Evolutionary conservation across 2,888 invertebrate species (phyloP).

Genomic region (Cataglyphis altisquamis): DNA sequence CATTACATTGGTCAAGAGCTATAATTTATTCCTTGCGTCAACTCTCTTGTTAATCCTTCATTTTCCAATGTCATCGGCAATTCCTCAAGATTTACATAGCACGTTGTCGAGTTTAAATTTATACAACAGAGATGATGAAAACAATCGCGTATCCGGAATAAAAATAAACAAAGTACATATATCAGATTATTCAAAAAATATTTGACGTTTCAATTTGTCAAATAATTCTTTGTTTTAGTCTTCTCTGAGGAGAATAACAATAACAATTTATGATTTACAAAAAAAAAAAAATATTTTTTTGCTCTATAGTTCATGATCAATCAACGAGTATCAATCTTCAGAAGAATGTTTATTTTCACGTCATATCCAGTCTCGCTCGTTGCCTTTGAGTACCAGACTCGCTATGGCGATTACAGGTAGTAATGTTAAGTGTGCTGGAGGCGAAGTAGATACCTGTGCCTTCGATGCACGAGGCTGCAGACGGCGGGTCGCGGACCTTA

Average conservation of each 20-base stretch:
- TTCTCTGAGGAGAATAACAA: neutral
- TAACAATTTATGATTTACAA: neutral
- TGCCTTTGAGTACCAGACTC: conserved; percentile 45
- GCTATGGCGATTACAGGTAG: conserved; percentile 69
- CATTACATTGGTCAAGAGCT: neutral
- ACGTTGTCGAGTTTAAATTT: neutral
- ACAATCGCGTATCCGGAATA: neutral
- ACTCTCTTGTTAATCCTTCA: neutral
- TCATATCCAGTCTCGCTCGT: conserved; percentile 25
- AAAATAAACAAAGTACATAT: neutral
- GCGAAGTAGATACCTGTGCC: conserved; percentile 65
- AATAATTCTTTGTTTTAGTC: neutral
- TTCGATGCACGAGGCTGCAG: conserved; percentile 76
- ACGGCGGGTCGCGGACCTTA: conserved; percentile 79
- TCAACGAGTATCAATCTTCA: conserved; percentile 27
- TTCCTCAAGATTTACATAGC: neutral
- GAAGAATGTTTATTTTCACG: conserved; percentile 49
- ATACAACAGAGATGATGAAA: neutral
- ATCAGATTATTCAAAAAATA: neutral
- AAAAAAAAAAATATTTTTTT: neutral
- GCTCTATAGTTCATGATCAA: conserved; percentile 24
- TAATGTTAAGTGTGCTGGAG: conserved; percentile 67
- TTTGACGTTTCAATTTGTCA: neutral
- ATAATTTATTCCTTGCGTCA: neutral
- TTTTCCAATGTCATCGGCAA: conserved; percentile 4